Base-by-base conservation (phyloP, 2,888 invertebrate genomes). In the Andrena hattorfiana region DNA sequence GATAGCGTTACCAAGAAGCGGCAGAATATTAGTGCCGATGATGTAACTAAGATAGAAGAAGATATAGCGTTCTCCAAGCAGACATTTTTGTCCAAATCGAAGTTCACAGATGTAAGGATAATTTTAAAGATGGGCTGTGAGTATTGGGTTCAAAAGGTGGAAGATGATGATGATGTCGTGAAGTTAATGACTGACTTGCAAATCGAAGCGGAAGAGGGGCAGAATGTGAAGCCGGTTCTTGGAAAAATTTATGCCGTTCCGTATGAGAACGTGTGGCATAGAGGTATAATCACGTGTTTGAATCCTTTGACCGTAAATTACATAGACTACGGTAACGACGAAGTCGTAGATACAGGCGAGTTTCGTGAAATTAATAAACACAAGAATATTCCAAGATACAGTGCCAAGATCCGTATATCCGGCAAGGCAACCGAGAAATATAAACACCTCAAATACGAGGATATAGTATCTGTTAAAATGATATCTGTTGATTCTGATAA, bases 321-420 rank as follows among this genome's bases (percentile, higher is more conserved):
- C 23, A 66, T 92, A 2, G 93, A 93, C 83, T 92, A 77, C 28
- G 93, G 93, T 0, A 88, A 91, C 13, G 83, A 83, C 0, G 81
- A 87, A 32, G n/a, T 62, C 0, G 3, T 85, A 1, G 26, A 82
- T n/a, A 54, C 76, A 4, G n/a, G 77, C 1, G 87, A 90, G 16
- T 79, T 92, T 28, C 89, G 88, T 8, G 68, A 87, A 13, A 82
- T 89, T n/a, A n/a, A 56, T 35, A 67, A 85, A 10, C 81, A 87
- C 23, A 54, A 59, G 35, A 51, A 77, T 16, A 2, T 77, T 60
- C 84, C 87, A 3, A 32, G 16, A 8, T 85, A 83, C 67, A 77
- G 85, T 35, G 67, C 75, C 23, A 86, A 79, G 76, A 84, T 90
- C 64, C 87, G 88, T 28, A 54, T 89, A n/a, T 63, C 72, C 4